phyloP scores from a whole-genome alignment of 2,888 invertebrate genomes.

The Patella depressa region DNA sequence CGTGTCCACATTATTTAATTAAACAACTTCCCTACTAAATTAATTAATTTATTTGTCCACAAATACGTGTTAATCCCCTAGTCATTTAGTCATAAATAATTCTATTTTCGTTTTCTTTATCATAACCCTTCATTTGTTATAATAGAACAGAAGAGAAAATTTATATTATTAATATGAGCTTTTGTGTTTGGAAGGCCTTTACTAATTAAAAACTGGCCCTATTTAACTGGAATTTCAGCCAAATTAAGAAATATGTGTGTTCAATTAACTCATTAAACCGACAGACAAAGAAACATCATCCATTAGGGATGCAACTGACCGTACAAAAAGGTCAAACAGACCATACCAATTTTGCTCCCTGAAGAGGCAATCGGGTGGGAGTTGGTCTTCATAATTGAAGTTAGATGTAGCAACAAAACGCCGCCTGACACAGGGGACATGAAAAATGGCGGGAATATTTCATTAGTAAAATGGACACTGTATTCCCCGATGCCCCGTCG shows the following conservation, averaged over 20 bases:
- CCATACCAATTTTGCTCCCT: too few relatives aligned
- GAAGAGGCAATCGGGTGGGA: background rate
- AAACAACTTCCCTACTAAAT: background rate
- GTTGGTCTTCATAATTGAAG: background rate
- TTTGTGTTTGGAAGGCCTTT: too few relatives aligned
- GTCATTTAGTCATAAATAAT: background rate
- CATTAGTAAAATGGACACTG: conserved; percentile 9
- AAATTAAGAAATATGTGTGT: too few relatives aligned
- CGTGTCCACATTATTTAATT: background rate
- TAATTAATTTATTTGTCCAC: background rate
- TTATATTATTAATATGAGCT: too few relatives aligned
- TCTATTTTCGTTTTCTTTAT: background rate
- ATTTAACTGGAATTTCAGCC: background rate
- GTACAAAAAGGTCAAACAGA: background rate
- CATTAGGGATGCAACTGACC: background rate
- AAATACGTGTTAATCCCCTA: background rate
- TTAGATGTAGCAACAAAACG: background rate
- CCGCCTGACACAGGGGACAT: background rate
- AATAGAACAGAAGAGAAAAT: too few relatives aligned
- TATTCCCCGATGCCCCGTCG: background rate
- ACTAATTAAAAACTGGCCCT: background rate
- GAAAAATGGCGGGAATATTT: background rate
- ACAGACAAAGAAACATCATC: conserved; percentile 5
- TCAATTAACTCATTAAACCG: background rate
- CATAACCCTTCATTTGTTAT: background rate